Evolutionary conservation across 2,113 vertebrate species (phyloP).

Genomic region (Phainopepla nitens): DNA sequence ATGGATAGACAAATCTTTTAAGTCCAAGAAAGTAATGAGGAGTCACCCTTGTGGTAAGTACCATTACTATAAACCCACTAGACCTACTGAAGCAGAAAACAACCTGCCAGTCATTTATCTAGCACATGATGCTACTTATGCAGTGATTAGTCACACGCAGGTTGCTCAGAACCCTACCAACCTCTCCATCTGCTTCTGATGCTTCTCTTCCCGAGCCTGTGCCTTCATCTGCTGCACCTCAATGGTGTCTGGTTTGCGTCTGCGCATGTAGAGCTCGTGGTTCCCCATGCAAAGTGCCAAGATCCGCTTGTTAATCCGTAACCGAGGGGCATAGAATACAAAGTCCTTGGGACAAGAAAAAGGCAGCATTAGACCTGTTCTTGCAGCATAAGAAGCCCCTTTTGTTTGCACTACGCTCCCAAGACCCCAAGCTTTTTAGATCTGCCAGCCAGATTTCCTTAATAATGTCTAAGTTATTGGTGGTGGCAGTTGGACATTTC

Average conservation of each 20-base stretch:
- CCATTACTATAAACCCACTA: neutral
- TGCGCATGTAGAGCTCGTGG: constrained; percentile 96
- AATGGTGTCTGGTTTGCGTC: constrained; percentile 94
- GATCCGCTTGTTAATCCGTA: constrained; percentile 96
- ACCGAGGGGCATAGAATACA: constrained; percentile 93
- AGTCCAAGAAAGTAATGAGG: neutral
- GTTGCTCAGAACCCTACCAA: constrained; percentile 24
- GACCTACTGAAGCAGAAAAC: neutral
- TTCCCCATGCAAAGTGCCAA: constrained; percentile 97
- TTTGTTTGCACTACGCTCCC: neutral
- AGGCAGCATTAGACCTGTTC: neutral
- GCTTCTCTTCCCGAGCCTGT: constrained; percentile 94
- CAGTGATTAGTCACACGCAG: neutral
- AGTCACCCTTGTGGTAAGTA: neutral
- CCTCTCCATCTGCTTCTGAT: constrained; percentile 97
- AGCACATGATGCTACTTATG: neutral
- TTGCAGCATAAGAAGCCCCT: neutral
- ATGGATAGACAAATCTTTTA: neutral
- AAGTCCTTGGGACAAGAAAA: constrained; percentile 80
- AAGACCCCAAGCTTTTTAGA: neutral
- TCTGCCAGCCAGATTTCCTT: neutral
- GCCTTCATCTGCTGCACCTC: constrained; percentile 99
- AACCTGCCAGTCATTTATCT: neutral
- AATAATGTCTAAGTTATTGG: neutral
- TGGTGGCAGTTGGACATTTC: neutral